These are phyloP conservation scores for Lagorchestes hirsutus DNA, from an alignment of 2,797 vertebrate genomes.

Conservation along the genomic window DNA sequence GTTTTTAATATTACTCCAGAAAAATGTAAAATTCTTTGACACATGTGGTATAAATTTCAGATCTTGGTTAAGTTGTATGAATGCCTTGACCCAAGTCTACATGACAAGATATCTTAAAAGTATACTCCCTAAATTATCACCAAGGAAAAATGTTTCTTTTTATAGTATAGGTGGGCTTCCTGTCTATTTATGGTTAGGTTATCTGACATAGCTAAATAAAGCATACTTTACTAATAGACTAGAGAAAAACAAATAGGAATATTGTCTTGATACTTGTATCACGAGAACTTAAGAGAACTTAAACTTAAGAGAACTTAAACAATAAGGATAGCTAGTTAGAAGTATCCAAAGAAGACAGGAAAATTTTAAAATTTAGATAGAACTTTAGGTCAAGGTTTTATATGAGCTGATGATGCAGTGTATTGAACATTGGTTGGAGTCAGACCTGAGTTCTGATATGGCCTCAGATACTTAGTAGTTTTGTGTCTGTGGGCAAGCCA, in stretches of 20 bases:
- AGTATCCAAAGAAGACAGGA: background rate
- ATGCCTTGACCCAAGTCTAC: background rate
- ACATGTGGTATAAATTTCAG: background rate
- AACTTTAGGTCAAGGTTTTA: background rate
- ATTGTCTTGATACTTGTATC: background rate
- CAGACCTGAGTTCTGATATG: background rate
- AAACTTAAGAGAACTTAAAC: background rate
- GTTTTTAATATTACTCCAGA: background rate
- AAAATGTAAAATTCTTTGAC: background rate
- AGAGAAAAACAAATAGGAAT: background rate
- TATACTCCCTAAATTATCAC: background rate
- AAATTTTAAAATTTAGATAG: background rate
- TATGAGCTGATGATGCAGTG: background rate
- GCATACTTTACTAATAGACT: background rate
- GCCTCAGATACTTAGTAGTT: background rate
- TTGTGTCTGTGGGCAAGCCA: background rate
- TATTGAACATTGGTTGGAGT: background rate
- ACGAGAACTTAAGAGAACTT: background rate
- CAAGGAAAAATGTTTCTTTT: conserved; percentile 15
- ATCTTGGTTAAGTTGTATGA: background rate
- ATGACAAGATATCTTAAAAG: background rate
- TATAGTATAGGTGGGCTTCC: background rate
- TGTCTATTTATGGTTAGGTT: conserved; percentile 18
- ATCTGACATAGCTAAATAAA: background rate
- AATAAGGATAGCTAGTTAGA: background rate